Conservation (phyloP, 2,888 invertebrate species). For the Boloria selene region DNA sequence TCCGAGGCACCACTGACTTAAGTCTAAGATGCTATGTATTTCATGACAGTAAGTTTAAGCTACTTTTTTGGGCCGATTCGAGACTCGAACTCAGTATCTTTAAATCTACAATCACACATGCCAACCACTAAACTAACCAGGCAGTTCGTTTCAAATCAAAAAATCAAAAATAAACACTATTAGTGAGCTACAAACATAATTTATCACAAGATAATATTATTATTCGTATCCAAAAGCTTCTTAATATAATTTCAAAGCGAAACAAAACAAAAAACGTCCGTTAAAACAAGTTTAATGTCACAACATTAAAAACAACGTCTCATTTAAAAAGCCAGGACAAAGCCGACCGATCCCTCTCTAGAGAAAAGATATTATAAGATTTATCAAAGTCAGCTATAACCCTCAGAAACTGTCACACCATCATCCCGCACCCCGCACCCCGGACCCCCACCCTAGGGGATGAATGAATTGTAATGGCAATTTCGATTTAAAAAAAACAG, state of each 20-base stretch:
- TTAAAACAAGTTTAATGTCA: constrained; percentile 20
- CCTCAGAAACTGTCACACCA: constrained; percentile 38
- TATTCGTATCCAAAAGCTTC: neutral
- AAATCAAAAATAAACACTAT: too few relatives aligned
- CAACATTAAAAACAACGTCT: constrained; percentile 27
- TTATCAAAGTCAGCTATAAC: constrained; percentile 42
- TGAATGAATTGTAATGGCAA: constrained; percentile 7
- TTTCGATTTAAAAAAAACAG: too few relatives aligned
- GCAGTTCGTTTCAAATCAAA: too few relatives aligned
- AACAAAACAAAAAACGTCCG: neutral
- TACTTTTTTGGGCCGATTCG: too few relatives aligned
- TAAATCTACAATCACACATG: too few relatives aligned
- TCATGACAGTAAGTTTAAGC: too few relatives aligned
- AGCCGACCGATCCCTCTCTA: constrained; percentile 23
- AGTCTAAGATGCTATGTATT: too few relatives aligned
- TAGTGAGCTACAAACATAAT: too few relatives aligned
- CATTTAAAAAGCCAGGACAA: constrained; percentile 31
- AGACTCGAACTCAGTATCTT: too few relatives aligned
- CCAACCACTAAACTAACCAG: too few relatives aligned
- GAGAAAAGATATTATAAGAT: constrained; percentile 41
- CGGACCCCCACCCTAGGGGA: neutral
- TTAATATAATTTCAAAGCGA: constrained; percentile 4
- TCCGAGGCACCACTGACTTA: too few relatives aligned
- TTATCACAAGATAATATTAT: too few relatives aligned
- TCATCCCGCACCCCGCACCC: constrained; percentile 22